Base-by-base conservation (phyloP, 2,888 invertebrate genomes). In the Baccha elongata region DNA sequence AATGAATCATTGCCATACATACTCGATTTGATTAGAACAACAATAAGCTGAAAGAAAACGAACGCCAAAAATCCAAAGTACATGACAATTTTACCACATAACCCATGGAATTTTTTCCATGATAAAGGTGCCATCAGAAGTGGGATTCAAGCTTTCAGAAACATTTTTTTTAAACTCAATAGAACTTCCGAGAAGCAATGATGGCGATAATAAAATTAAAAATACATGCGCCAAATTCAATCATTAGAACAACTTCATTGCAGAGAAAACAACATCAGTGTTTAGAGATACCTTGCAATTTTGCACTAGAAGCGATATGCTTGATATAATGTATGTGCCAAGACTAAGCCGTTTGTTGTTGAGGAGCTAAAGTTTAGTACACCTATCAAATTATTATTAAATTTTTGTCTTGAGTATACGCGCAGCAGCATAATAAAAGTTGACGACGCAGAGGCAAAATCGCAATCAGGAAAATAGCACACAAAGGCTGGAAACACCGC, bases 401-500 rank as follows among this genome's bases (percentile, higher is more conserved):
- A 75, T 80, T 78, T 78, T 78, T 78, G 78, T 67, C 78, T 78
- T 73, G 62, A 23, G 35, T 46, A 53, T 67, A 50, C 72, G 78
- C 67, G 53, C 64, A 55, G 62, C 83, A 72, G 60, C 71, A 74
- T 67, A 55, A 68, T 64, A 83, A 65, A 73, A 74, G 73, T 78
- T 69, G 73, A 74, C 73, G 72, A 69, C 65, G 68, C 75, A 69
- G 72, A 73, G 76, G 74, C 72, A 68, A 76, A 75, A 76, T 75
- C 76, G 84, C 73, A 75, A 78, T 83, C 83, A 67, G 64, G 69
- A 83, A 80, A 80, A 80, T 81, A 67, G 80, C 74, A 84, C 72
- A 81, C 60, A 76, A 81, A 74, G 50, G 58, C 67, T 60, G 44
- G 44, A 64, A 68, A 83, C 76, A 67, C 69, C 75, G 68, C 60